These are phyloP conservation scores for Scatophagus argus DNA, from an alignment of 2,113 vertebrate species.

Conservation along the genomic window DNA sequence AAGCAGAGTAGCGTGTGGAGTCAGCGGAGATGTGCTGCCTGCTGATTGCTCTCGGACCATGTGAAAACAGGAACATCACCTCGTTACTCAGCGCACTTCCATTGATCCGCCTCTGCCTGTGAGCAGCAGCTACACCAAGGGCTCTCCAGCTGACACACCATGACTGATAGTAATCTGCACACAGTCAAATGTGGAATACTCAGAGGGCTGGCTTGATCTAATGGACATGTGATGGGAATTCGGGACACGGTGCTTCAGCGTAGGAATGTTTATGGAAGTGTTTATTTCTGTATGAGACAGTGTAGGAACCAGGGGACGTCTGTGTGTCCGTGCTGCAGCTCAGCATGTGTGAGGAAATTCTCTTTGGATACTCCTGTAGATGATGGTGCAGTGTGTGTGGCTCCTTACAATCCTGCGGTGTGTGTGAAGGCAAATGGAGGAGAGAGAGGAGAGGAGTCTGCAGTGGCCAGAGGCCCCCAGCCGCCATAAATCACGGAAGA, in stretches of 20 bases:
- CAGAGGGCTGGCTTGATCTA: constrained; percentile 34
- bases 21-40: constrained; percentile 49
- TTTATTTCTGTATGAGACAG: constrained; percentile 47
- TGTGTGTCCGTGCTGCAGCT: constrained; percentile 17
- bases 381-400: constrained; percentile 55
- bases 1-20: constrained; percentile 28
- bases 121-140: constrained; percentile 62
- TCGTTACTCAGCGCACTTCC: constrained; percentile 81
- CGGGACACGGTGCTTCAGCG: constrained; percentile 30
- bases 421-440: constrained; percentile 51
- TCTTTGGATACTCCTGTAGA: constrained; percentile 45
- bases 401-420: constrained; percentile 55
- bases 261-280: constrained; percentile 61
- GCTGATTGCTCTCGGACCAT: constrained; percentile 69
- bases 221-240: constrained; percentile 40
- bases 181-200: constrained; percentile 47
- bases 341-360: constrained; percentile 52
- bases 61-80: constrained; percentile 71
- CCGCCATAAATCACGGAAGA: constrained; percentile 81
- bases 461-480: constrained; percentile 71
- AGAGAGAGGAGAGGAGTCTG: constrained; percentile 74
- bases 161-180: constrained; percentile 73
- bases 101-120: constrained; percentile 75
- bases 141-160: constrained; percentile 70
- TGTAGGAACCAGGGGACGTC: constrained; percentile 3